A percentile compares a stretch with the other conserved stretches of the same genome.
Evolutionary conservation across 2,888 invertebrate genomes (phyloP).

Genomic region (Drosophila affinis): DNA sequence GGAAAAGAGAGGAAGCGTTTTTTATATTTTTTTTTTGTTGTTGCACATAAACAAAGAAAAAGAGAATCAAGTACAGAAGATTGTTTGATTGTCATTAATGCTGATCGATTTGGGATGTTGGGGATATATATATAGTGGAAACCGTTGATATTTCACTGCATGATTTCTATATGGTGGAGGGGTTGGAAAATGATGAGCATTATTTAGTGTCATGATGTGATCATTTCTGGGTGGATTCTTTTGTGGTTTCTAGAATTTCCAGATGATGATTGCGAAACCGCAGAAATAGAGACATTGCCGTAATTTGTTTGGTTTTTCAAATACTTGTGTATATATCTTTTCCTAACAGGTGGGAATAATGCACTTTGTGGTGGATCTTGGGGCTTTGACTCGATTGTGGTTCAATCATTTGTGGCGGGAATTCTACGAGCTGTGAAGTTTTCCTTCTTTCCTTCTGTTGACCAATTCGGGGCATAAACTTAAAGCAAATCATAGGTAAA

Average conservation of each 20-base stretch:
- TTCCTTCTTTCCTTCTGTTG: background rate
- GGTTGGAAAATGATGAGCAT: conserved; percentile 24
- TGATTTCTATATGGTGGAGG: conserved; percentile 8
- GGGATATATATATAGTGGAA: background rate
- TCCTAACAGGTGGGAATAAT: conserved; percentile 27
- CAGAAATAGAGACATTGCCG: conserved; percentile 26
- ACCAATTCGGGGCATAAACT: conserved; percentile 24
- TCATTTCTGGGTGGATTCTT: conserved; percentile 29
- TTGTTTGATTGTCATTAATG: conserved; percentile 36
- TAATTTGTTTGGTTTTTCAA: conserved; percentile 23
- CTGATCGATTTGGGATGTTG: conserved; percentile 5
- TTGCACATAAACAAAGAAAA: conserved; percentile 72
- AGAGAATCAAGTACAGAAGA: conserved; percentile 57
- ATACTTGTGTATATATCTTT: background rate
- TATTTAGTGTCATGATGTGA: conserved; percentile 29
- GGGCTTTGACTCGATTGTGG: conserved; percentile 25
- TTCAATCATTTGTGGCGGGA: conserved; percentile 1
- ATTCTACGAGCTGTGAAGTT: conserved; percentile 26
- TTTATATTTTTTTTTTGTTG: background rate
- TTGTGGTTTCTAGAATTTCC: conserved; percentile 5
- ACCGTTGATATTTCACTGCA: conserved; percentile 16
- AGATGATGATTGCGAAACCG: background rate
- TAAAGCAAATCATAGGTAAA: conserved; percentile 22
- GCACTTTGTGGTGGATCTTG: conserved; percentile 25
- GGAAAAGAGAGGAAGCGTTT: conserved; percentile 54